Base-by-base conservation (phyloP, 2,797 vertebrate genomes). In the Mus spretus region DNA sequence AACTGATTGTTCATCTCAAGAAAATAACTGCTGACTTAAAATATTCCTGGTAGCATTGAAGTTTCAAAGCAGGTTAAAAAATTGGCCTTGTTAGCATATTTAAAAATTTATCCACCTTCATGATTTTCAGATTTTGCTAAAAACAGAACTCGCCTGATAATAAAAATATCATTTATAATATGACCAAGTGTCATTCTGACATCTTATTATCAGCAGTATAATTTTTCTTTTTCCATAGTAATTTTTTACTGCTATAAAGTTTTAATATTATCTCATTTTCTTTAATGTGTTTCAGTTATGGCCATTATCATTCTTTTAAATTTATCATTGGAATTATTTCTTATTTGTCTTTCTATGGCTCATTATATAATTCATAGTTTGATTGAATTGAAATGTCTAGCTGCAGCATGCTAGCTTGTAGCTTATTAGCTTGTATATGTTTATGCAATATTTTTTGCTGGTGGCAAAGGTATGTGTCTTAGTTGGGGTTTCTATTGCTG, bases 221-320 rank as follows among this genome's bases (percentile, higher is more conserved):
- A 40, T n/a, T 79, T 74, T 44, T 6, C n/a, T 53, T 70, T 88
- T 75, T 9, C 1, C 6, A 24, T 7, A 47, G 10, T 59, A 67
- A 75, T 24, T 75, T 67, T 89, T 89, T 70, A 70, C 47, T 78
- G 4, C 47, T 50, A 40, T 1, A 55, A 31, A 44, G 4, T 78
- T 55, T 75, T 53, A n/a, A 65, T 79, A 44, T 88, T 40, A 20
- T 79, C 11, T 87, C 3, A 34, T 31, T 8, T 13, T 81, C 19
- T 95, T 61, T 37, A 77, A 85, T 89, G 50, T 70, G 44, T 3
- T 89, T 14, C 72, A 74, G n/a, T 82, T 93, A 85, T 3, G 37
- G 22, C 11, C 26, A 70, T 70, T 19, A 77, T 24, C 15, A 37
- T 9, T 34, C 79, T 50, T 74, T 28, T 82, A n/a, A 81, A 78